Evolutionary conservation across 1,140 invertebrate genomes (phyloP), one percentile per base, ranked within the genome.

Genomic region (Drosophila equinoxialis): DNA sequence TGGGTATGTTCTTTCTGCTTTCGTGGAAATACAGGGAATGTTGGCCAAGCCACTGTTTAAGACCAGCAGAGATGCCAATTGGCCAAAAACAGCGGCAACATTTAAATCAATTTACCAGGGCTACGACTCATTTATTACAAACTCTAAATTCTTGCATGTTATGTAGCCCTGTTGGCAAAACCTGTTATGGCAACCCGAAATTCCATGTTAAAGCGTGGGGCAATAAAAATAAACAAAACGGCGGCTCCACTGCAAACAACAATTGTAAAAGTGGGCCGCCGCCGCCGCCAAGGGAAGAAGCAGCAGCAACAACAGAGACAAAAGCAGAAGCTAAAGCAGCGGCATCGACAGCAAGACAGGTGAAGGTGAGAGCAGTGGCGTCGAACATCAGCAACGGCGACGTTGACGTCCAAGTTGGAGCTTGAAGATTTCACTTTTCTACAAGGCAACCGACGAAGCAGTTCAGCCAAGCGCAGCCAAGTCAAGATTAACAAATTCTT

Each of bases 161-260:
- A 6, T 45, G 5, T 6, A 62, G 20, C 60, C 23, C 37, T 51
- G 11, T 17, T 35, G 8, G 13, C 37, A 41, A 77, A 77, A 77
- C 75, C 75, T 62, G 75, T 77, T 75, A 17, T 20, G 51, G 33
- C 65, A 72, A 39, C 65, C 63, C 17, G 57, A 66, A 62, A 58
- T 80, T 85, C 64, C 71, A 70, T 71, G 81, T 68, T 71, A 71
- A 65, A 67, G 48, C 58, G 71, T 63, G 63, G 68, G 83, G 69
- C 79, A 76, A 78, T 78, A 78, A 78, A 87, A 87, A 87, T 85
- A 89, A 87, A 87, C 83, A 89, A 79, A 89, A 77, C 73, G 78
- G 74, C 54, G 74, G 75, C 82, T 68, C 41, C 69, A 57, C 59
- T 66, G 68, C 66, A 64, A 77, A 68, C 79, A 77, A 68, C 79